These are phyloP conservation scores for Dryococelus australis DNA, from an alignment of 2,888 invertebrate species.

Conservation along the genomic window DNA sequence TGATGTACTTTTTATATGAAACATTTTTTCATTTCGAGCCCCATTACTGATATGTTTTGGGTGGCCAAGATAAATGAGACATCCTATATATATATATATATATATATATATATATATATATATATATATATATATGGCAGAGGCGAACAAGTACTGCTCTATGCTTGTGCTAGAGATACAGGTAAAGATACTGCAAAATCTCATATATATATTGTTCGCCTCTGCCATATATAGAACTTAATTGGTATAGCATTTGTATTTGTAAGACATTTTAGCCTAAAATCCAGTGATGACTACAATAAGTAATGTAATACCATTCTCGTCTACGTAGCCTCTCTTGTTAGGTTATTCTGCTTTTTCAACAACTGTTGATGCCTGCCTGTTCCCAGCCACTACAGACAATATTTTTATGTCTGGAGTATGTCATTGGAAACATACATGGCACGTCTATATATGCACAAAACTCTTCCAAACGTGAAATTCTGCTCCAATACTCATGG, in stretches of 20 bases:
- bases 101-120: no score
- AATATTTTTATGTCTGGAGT: background rate
- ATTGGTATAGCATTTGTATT: constrained; percentile 25
- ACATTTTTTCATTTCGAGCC: no score
- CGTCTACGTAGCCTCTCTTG: background rate
- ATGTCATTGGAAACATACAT: background rate
- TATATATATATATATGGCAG: no score
- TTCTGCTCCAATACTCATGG: background rate
- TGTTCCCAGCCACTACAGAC: background rate
- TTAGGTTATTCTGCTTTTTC: background rate
- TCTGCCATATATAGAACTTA: background rate
- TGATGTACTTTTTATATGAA: no score
- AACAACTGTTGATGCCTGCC: background rate
- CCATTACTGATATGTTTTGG: no score
- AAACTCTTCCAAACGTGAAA: constrained; percentile 3
- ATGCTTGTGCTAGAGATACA: no score
- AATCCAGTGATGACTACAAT: constrained; percentile 20
- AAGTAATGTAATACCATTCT: background rate
- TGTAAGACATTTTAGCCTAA: constrained; percentile 29
- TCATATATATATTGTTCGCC: no score
- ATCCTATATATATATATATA: no score
- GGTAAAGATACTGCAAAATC: no score
- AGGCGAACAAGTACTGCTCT: no score
- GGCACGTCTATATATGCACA: background rate
- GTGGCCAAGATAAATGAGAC: no score